These are phyloP conservation scores for Gorsachius magnificus DNA, from an alignment of 2,797 vertebrate genomes.

Conservation along the genomic window DNA sequence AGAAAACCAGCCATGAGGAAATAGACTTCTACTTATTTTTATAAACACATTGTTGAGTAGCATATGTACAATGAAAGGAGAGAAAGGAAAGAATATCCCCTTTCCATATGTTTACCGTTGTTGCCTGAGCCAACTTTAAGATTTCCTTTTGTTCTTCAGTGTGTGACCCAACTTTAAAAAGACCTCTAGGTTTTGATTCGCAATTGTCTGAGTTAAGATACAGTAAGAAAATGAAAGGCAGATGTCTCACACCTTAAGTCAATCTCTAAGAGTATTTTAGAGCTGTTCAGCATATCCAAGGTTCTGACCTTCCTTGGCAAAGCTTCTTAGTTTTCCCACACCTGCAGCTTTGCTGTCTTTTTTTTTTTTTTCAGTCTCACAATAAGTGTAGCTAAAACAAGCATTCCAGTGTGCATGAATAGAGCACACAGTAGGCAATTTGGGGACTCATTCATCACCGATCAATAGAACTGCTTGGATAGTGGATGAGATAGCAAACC, in stretches of 20 bases:
- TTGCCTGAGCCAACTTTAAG: background rate
- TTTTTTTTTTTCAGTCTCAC: background rate
- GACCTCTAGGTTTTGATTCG: background rate
- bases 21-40: background rate
- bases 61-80: background rate
- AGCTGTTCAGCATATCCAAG: background rate
- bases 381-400: background rate
- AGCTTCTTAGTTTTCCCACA: background rate
- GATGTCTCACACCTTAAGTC: background rate
- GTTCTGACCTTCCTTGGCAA: background rate
- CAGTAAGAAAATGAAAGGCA: background rate
- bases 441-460: background rate
- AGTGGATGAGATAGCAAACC: conserved; percentile 11
- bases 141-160: conserved; percentile 17
- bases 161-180: conserved; percentile 22
- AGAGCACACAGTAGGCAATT: background rate
- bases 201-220: background rate
- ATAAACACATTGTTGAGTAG: background rate
- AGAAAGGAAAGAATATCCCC: background rate
- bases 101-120: background rate
- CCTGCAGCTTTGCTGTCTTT: background rate
- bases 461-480: background rate
- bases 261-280: background rate
- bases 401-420: background rate
- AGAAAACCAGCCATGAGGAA: background rate